phyloP scores from a whole-genome alignment of 2,113 vertebrate species.

The Regulus satrapa region DNA sequence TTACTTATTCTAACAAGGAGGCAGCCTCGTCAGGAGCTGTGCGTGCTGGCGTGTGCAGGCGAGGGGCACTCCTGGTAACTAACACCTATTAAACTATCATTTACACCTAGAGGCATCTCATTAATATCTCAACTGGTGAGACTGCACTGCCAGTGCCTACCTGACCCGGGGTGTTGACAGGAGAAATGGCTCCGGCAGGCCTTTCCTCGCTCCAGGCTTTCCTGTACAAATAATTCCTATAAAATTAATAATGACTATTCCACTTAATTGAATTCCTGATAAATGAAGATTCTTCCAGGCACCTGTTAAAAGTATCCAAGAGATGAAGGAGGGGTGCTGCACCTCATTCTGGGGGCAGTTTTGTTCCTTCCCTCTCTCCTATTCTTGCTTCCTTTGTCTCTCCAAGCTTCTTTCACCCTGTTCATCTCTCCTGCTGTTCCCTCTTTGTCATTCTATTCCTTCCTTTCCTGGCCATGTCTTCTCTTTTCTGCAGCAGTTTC shows the following conservation, averaged over 20 bases:
- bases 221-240: conserved; percentile 72
- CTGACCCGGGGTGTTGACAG: conserved; percentile 81
- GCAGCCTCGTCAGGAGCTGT: conserved; percentile 69
- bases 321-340: background rate
- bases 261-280: conserved; percentile 77
- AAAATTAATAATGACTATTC: conserved; percentile 74
- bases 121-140: conserved; percentile 89
- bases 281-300: conserved; percentile 44
- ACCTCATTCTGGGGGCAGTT: background rate
- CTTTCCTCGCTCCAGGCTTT: conserved; percentile 68
- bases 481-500: background rate
- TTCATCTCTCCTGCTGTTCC: background rate
- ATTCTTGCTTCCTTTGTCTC: background rate
- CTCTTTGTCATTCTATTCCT: background rate
- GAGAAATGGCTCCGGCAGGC: conserved; percentile 73
- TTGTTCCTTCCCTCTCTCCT: background rate
- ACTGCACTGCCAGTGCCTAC: conserved; percentile 77
- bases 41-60: conserved; percentile 64
- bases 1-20: conserved; percentile 79
- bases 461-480: background rate
- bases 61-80: conserved; percentile 80
- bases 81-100: conserved; percentile 98
- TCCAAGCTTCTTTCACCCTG: background rate
- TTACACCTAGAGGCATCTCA: conserved; percentile 98
- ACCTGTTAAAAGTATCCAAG: background rate